These are phyloP conservation scores for Capromys pilorides DNA, from an alignment of 2,797 vertebrate genomes.

Conservation along the genomic window DNA sequence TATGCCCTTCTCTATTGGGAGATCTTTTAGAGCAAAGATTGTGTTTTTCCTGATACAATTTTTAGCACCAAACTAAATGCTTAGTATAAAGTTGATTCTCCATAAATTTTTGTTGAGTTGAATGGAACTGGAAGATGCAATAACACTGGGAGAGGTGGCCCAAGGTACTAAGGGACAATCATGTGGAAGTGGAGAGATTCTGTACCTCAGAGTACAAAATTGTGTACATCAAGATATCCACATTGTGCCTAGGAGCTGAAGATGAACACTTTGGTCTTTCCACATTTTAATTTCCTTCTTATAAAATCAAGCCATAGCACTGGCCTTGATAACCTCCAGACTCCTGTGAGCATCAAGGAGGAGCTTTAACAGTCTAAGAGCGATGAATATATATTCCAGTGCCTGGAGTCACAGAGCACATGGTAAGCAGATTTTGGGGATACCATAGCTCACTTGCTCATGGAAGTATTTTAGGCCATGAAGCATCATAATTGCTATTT, in stretches of 20 bases:
- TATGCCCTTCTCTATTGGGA: neutral
- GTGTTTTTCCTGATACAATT: neutral
- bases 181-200: neutral
- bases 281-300: slow-evolving; percentile 43
- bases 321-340: neutral
- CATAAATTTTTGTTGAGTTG: neutral
- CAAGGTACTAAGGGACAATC: neutral
- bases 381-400: neutral
- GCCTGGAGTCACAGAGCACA: neutral
- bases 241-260: neutral
- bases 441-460: neutral
- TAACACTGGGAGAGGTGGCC: neutral
- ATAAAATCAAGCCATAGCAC: neutral
- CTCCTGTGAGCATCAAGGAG: neutral
- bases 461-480: neutral
- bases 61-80: neutral
- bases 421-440: neutral
- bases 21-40: neutral
- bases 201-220: neutral
- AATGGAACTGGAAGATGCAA: neutral
- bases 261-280: neutral
- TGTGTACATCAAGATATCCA: neutral
- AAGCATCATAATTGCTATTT: neutral
- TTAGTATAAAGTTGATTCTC: neutral
- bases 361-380: neutral